Evolutionary conservation across 2,797 vertebrate genomes (phyloP).

Genomic region (Taeniopygia guttata): DNA sequence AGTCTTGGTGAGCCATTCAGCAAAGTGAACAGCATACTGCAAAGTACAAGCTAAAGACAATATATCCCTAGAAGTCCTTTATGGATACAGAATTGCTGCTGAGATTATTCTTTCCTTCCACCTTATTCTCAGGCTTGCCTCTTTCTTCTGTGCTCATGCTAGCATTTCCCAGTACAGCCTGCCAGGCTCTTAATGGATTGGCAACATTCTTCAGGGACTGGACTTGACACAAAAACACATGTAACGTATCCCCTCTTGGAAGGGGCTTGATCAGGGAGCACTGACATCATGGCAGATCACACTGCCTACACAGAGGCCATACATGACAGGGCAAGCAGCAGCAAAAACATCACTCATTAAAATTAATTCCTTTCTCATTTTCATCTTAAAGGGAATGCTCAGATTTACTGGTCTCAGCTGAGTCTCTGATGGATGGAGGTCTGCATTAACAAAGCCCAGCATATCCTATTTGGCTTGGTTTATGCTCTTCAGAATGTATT

Average conservation of each 20-base stretch:
- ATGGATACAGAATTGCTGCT: conserved; percentile 15
- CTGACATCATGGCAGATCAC: conserved; percentile 64
- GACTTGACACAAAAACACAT: conserved; percentile 67
- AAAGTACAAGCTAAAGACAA: neutral
- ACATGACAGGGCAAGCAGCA: conserved; percentile 47
- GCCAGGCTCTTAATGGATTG: conserved; percentile 67
- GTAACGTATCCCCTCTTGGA: conserved; percentile 60
- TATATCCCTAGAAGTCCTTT: neutral
- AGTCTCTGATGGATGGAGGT: conserved; percentile 47
- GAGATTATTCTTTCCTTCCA: conserved; percentile 35
- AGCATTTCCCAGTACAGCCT: conserved; percentile 49
- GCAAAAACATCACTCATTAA: conserved; percentile 70
- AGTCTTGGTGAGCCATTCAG: neutral
- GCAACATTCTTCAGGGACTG: conserved; percentile 53
- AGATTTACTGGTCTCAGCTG: conserved; percentile 59
- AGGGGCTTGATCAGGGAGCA: conserved; percentile 54
- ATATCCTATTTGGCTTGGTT: conserved; percentile 29
- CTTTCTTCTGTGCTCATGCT: conserved; percentile 16
- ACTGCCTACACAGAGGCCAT: conserved; percentile 31
- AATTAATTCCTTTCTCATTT: conserved; percentile 72
- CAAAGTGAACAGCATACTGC: neutral
- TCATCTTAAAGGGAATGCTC: conserved; percentile 67
- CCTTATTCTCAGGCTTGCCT: conserved; percentile 2
- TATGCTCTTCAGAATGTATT: conserved; percentile 2
- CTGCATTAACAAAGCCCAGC: conserved; percentile 49